Base-by-base conservation (phyloP, 2,113 vertebrate species). In the Procavia capensis region DNA sequence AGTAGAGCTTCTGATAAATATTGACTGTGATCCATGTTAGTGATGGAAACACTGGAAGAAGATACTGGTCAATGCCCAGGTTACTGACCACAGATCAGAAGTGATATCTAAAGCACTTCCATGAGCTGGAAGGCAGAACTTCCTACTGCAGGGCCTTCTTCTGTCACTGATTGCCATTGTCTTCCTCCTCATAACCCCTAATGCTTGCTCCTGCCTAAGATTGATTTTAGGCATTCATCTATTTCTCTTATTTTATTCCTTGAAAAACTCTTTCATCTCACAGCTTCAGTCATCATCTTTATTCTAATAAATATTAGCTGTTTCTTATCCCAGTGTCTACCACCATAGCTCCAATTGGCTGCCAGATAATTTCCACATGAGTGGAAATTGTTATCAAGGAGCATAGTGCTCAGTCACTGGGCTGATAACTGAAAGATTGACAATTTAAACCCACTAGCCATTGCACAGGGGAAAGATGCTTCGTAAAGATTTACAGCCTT, bases 161-260 rank as follows among this genome's bases (percentile, higher is more conserved):
- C 66, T 66, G 54, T 64, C 20, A 59, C 59, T 90, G 4, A 54
- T 85, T 78, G 9, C 66, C 39, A n/a, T 72, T 20, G 8, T 72
- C 20, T 91, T 76, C 45, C 24, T 36, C 17, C 6, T 81, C 9
- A 22, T 16, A 85, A 85, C 80, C 54, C 34, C n/a, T 78, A 57
- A 14, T 27, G 34, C 14, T 36, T 91, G 27, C 10, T 75, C 43
- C 88, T 88, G 81, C 34, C 43, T 64, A 85, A 95, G 59, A 72
- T 88, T 92, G 78, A 91, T 74, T 68, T 88, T 79, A 80, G 63
- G 54, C 50, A 85, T 78, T 86, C 14, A 82, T 85, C 41, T 88
- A 88, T 59, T 74, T 86, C 45, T 43, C 27, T 78, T 61, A 59
- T 36, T 13, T 25, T 75, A 3, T 19, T 88, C 19, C 36, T 90